Percentiles rank a stretch among this genome's conserved stretches.
phyloP scores from a whole-genome alignment of 2,113 vertebrate genomes.

The Ceyx margarethae region DNA sequence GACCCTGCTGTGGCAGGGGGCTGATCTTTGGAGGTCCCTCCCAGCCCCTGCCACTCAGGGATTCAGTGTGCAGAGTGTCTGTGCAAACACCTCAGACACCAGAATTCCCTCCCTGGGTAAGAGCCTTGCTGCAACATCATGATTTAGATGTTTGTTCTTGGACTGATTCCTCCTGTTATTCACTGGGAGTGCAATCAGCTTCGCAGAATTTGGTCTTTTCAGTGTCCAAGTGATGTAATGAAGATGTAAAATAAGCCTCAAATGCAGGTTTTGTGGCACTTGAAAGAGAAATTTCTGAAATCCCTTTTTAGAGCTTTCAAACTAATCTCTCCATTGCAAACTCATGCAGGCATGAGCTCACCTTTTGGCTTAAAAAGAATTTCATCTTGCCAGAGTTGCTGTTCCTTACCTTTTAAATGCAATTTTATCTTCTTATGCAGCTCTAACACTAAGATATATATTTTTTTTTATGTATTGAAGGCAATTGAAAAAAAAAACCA shows the following conservation, averaged over 20 bases:
- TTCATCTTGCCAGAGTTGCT: constrained; percentile 11
- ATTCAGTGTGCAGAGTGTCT: too few relatives aligned
- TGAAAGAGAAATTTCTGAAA: not conserved
- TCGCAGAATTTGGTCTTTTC: constrained; percentile 16
- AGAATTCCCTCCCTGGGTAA: not conserved
- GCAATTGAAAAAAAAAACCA: constrained; percentile 48
- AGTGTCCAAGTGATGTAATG: not conserved
- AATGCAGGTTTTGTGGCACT: not conserved
- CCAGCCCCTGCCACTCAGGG: too few relatives aligned
- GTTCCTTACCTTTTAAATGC: constrained; percentile 42
- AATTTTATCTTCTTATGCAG: constrained; percentile 17
- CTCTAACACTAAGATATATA: not conserved
- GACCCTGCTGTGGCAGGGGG: too few relatives aligned
- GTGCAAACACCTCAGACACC: not conserved
- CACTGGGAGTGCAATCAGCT: not conserved
- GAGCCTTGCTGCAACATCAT: not conserved
- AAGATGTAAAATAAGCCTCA: constrained; percentile 14
- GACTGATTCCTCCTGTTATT: not conserved
- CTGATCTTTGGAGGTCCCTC: too few relatives aligned
- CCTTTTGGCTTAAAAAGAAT: constrained; percentile 52
- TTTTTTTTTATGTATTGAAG: constrained; percentile 1
- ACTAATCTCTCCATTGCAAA: not conserved
- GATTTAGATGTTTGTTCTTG: constrained; percentile 39
- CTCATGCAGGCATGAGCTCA: constrained; percentile 11
- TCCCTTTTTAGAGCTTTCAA: not conserved